Conservation (phyloP, 2,113 vertebrate species). For the Sturnus vulgaris region DNA sequence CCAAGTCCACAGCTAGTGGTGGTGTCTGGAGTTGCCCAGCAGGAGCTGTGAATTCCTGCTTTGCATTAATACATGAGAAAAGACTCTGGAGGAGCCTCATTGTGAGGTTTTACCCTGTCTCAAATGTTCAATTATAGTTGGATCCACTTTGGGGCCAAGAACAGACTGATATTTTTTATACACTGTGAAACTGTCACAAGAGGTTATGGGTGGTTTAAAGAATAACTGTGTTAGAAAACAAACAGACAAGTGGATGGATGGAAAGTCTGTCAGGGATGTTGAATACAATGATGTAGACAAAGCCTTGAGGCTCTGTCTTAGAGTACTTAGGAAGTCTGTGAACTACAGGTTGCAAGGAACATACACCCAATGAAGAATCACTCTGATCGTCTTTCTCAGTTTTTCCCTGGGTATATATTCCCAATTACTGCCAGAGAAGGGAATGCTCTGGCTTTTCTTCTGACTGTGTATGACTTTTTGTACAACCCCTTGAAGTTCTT, state of each 20-base stretch:
- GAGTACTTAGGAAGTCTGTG: neutral
- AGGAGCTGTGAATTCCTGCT: neutral
- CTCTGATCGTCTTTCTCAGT: neutral
- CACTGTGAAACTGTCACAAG: neutral
- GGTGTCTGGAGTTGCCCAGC: neutral
- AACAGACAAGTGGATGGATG: neutral
- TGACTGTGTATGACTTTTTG: neutral
- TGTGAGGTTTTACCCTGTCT: neutral
- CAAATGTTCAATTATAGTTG: accelerated
- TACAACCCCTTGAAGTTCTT: neutral
- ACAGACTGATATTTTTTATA: neutral
- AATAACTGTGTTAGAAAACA: neutral
- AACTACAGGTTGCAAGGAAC: neutral
- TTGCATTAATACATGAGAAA: neutral
- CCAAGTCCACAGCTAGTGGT: neutral
- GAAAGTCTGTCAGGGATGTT: neutral
- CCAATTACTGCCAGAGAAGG: neutral
- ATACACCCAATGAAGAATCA: neutral
- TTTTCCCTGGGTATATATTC: neutral
- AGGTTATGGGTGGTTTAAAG: neutral
- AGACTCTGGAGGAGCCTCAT: neutral
- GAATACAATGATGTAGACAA: neutral
- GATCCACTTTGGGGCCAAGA: neutral
- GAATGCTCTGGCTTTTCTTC: neutral
- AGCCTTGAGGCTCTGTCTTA: neutral